Conservation (phyloP, 2,113 vertebrate species). For the Podocnemis expansa region DNA sequence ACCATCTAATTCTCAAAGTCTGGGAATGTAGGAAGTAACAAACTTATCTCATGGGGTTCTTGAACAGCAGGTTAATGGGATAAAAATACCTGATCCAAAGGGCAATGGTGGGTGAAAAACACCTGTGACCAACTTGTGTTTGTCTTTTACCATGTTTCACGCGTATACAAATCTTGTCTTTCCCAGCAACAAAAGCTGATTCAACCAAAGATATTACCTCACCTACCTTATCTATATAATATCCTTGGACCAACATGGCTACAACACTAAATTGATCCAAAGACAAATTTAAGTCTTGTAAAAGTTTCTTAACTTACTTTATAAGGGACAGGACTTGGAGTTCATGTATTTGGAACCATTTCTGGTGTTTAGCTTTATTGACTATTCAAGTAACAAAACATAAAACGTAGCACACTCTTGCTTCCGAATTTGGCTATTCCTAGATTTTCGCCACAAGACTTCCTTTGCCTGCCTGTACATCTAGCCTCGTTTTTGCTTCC, state of each 20-base stretch:
- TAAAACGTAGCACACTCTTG: neutral
- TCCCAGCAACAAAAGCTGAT: neutral
- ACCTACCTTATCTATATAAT: neutral
- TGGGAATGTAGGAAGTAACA: neutral
- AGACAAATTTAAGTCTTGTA: neutral
- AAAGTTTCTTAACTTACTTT: neutral
- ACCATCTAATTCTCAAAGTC: constrained; percentile 11
- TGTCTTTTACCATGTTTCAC: neutral
- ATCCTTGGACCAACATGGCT: neutral
- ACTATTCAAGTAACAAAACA: neutral
- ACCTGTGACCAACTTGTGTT: neutral
- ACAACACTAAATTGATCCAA: neutral
- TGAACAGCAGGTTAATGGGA: neutral
- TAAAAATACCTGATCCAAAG: constrained; percentile 17
- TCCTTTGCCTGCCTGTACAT: too few relatives aligned
- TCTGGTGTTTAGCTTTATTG: neutral
- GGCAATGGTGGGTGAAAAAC: neutral
- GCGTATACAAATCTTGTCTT: neutral
- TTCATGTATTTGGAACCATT: neutral
- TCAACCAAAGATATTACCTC: neutral
- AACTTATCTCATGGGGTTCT: neutral
- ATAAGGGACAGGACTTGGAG: neutral
- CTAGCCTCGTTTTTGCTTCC: neutral
- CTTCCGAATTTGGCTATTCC: neutral
- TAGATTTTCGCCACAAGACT: too few relatives aligned